Evolutionary conservation across 2,797 vertebrate species (phyloP).

Genomic region (Crocodylus rhombifer): DNA sequence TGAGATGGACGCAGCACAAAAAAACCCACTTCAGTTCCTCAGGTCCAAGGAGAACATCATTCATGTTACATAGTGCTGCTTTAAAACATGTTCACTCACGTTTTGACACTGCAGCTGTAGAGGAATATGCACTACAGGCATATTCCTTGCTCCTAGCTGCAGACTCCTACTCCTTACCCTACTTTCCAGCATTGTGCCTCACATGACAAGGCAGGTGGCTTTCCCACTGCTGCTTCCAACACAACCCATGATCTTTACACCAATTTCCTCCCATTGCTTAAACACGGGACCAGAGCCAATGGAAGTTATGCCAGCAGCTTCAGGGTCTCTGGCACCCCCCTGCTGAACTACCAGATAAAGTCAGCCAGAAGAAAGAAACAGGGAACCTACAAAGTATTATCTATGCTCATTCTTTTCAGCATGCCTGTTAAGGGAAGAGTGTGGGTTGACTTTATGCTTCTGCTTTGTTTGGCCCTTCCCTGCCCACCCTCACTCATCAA

Average conservation of each 20-base stretch:
- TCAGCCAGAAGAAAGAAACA: background rate
- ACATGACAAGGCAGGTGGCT: background rate
- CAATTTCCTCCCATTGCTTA: slow-evolving; percentile 21
- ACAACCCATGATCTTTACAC: background rate
- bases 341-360: background rate
- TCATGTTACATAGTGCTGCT: background rate
- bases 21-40: slow-evolving; percentile 2
- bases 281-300: background rate
- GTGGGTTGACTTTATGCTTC: background rate
- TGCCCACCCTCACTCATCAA: background rate
- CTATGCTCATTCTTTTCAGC: background rate
- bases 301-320: background rate
- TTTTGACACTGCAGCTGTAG: background rate
- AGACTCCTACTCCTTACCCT: background rate
- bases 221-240: background rate
- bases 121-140: background rate
- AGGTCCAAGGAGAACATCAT: background rate
- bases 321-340: background rate
- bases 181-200: slow-evolving; percentile 39
- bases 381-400: background rate
- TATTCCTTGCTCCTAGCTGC: slow-evolving; percentile 14
- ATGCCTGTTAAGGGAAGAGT: background rate
- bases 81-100: background rate
- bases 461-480: background rate
- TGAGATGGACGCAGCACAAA: background rate